Percentiles rank a stretch among this genome's conserved stretches.
Conservation (phyloP, 2,113 vertebrate genomes). For the Chrysochloris asiatica region DNA sequence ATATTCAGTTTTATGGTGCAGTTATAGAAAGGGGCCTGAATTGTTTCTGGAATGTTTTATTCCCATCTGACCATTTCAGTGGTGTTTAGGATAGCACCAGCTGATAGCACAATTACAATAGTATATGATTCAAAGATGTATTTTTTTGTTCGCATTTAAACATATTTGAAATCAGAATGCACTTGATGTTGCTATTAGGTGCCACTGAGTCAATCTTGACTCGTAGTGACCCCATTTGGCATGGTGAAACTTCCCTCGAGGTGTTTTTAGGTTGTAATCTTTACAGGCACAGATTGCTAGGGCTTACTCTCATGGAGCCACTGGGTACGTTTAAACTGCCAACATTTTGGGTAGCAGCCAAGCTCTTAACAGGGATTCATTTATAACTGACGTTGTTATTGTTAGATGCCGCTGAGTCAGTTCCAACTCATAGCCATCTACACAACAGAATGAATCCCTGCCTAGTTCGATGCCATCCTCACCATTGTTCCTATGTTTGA, state of each 20-base stretch:
- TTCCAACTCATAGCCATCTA: too few species aligned
- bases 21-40: not conserved
- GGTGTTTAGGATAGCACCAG: not conserved
- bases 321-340: not conserved
- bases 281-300: not conserved
- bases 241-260: not conserved
- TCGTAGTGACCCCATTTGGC: not conserved
- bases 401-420: too few species aligned
- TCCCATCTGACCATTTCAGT: not conserved
- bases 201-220: not conserved
- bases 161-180: not conserved
- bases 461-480: too few species aligned
- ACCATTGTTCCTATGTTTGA: too few species aligned
- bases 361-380: not conserved
- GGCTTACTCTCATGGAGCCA: not conserved
- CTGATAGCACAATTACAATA: not conserved
- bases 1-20: constrained; percentile 11
- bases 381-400: not conserved
- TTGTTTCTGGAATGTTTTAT: not conserved
- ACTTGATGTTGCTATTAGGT: not conserved
- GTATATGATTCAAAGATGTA: not conserved
- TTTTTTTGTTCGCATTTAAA: not conserved
- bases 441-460: too few species aligned
- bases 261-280: too few species aligned
- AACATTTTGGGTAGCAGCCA: not conserved